phyloP scores from a whole-genome alignment of 92 coral and sea anemone genomes.

The Plumapathes pennacea region DNA sequence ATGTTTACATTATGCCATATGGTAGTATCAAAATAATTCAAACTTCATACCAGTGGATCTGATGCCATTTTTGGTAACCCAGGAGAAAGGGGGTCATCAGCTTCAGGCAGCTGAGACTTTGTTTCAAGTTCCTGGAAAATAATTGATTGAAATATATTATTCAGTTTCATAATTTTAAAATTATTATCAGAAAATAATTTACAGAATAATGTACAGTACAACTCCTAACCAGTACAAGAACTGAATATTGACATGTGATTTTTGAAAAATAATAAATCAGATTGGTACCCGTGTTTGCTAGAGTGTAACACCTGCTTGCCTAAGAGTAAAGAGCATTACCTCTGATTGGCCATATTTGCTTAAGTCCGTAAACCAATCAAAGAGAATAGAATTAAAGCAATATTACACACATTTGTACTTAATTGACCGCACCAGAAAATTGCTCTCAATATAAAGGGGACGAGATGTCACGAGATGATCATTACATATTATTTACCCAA shows the following conservation, averaged over 20 bases:
- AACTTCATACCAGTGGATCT: conserved; percentile 61
- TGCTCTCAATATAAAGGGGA: too few relatives aligned
- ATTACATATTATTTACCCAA: too few relatives aligned
- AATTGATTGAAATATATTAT: not conserved
- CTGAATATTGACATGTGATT: not conserved
- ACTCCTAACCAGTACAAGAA: not conserved
- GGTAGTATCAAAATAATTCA: not conserved
- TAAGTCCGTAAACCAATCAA: too few relatives aligned
- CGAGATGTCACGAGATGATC: too few relatives aligned
- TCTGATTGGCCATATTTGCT: too few relatives aligned
- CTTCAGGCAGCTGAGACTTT: conserved; percentile 32
- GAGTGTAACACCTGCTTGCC: too few relatives aligned
- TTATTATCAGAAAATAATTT: not conserved
- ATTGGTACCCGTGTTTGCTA: too few relatives aligned
- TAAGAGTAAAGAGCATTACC: too few relatives aligned
- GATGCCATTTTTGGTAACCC: conserved; percentile 24
- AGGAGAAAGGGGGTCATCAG: conserved; percentile 18
- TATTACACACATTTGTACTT: too few relatives aligned
- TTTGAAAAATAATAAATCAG: not conserved
- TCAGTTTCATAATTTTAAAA: not conserved
- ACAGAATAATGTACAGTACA: not conserved
- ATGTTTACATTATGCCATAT: too few relatives aligned
- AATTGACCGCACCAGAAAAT: too few relatives aligned
- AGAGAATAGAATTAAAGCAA: too few relatives aligned
- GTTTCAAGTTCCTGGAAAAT: conserved; percentile 63